Conservation (phyloP, 1,140 invertebrate genomes). For the Meloidogyne hapla region DNA sequence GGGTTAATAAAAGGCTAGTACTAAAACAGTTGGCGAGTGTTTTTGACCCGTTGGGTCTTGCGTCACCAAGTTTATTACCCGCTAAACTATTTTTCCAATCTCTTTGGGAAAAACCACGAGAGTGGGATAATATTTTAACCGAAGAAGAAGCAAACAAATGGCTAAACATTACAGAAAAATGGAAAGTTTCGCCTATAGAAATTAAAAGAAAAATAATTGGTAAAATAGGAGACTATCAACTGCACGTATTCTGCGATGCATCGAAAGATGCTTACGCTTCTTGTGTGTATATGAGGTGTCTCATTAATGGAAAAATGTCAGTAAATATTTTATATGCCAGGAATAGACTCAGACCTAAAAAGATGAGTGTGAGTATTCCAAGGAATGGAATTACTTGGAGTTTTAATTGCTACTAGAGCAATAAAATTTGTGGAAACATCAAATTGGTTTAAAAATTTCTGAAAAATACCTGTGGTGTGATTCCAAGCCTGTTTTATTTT, state of each 20-base stretch:
- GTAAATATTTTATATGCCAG: not conserved
- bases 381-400: constrained; percentile 4
- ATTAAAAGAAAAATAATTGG: constrained; percentile 7
- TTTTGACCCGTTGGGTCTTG: constrained; percentile 26
- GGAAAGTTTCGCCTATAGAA: not conserved
- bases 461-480: constrained; percentile 10
- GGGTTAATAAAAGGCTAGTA: constrained; percentile 29
- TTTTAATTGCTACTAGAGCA: constrained; percentile 13
- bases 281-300: not conserved
- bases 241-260: constrained; percentile 7
- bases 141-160: no score
- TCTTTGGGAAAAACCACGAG: no score
- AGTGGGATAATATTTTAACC: no score
- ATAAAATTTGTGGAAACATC: not conserved
- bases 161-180: no score
- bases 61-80: not conserved
- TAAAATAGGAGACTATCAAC: not conserved
- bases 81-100: not conserved
- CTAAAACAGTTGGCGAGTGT: constrained; percentile 14
- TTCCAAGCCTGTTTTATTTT: constrained; percentile 10
- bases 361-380: not conserved
- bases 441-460: constrained; percentile 4
- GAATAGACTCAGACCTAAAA: not conserved
- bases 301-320: not conserved
- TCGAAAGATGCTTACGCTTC: constrained; percentile 8